Evolutionary conservation across 1,140 invertebrate species (phyloP), one percentile per base, ranked within the genome.

Genomic region (Thrips palmi): DNA sequence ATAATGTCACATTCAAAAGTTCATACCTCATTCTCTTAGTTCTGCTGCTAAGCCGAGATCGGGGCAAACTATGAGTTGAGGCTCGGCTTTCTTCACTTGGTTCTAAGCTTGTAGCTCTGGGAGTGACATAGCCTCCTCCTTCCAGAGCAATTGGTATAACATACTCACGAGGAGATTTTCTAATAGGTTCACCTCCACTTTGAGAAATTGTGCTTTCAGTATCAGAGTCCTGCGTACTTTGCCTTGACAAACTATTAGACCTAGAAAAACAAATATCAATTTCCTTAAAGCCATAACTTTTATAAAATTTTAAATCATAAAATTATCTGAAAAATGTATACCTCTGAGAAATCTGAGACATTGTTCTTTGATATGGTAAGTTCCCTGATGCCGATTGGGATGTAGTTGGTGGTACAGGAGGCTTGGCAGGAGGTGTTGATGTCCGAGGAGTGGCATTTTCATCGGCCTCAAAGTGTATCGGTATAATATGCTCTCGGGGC

Each of bases 61-160:
- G 34, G 12, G 59, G 31, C 12, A 56, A 54, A 21, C 55, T 53
- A 52, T 60, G n/a, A n/a, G n/a, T n/a, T n/a, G n/a, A n/a, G n/a
- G n/a, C n/a, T n/a, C n/a, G n/a, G n/a, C n/a, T n/a, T n/a, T n/a
- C n/a, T n/a, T 73, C 72, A 14, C 67, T 69, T 1, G 76, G 75
- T 52, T 81, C 77, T 17, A 78, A 60, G 49, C 74, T 80, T 40
- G 73, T 70, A 32, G 75, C 74, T 17, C 76, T 61, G 11, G 80
- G 82, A 14, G 79, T 86, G 17, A 84, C 74, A 51, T 77, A 83
- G 34, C 81, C 81, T 41, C 81, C 81, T 41, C 81, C 82, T 60
- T 88, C 85, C 28, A 88, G 72, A 11, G 81, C 78, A 48, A 89
- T 88, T 1, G 85, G 85, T 58, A 89, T 88, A 49, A 89, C 86